These are phyloP conservation scores for Dioctria linearis DNA, from an alignment of 2,888 invertebrate genomes.

Conservation along the genomic window DNA sequence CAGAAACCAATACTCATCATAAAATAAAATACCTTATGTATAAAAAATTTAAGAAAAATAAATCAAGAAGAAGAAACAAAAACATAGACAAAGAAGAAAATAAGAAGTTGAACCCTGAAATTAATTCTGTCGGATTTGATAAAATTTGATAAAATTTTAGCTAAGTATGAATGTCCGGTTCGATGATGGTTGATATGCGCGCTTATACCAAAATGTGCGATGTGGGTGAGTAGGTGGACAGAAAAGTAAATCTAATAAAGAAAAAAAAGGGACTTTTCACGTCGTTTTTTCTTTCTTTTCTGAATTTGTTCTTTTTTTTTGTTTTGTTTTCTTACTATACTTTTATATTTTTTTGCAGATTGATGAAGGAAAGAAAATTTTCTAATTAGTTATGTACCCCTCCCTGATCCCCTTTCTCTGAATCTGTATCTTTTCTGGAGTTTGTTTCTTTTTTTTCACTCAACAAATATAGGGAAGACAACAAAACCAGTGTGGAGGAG, in stretches of 20 bases:
- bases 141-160: neutral
- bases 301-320: conserved; percentile 8
- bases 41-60: neutral
- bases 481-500: conserved; percentile 3
- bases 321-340: neutral
- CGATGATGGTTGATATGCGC: neutral
- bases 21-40: too few relatives aligned
- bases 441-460: too few relatives aligned
- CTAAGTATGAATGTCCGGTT: neutral
- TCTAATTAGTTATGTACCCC: conserved; percentile 55
- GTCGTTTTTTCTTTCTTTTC: neutral
- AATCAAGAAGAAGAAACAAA: neutral
- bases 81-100: neutral
- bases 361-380: conserved; percentile 54
- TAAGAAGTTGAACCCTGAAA: neutral
- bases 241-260: too few relatives aligned
- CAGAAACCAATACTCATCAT: too few relatives aligned
- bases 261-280: too few relatives aligned
- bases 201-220: neutral
- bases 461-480: neutral
- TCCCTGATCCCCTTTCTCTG: too few relatives aligned
- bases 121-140: neutral
- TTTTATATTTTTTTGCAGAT: conserved; percentile 15
- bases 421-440: conserved; percentile 10
- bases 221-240: neutral